Conservation (phyloP, 2,113 vertebrate genomes). For the Neomonachus schauinslandi region DNA sequence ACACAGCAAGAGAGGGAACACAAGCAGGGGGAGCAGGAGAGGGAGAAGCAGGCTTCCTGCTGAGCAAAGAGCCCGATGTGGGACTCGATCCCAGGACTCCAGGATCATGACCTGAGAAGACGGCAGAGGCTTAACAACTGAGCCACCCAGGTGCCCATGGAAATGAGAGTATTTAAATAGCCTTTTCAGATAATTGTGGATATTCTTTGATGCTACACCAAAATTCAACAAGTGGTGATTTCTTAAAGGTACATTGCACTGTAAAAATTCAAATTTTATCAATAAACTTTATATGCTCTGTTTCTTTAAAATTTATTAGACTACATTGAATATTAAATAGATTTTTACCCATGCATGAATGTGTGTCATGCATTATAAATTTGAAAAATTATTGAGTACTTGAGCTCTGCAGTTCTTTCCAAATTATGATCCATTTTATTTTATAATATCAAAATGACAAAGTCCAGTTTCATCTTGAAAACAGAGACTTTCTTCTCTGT, state of each 20-base stretch:
- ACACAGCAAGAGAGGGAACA: no score
- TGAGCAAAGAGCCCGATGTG: no score
- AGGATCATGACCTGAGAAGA: no score
- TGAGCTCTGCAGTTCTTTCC: not conserved
- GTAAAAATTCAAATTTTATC: not conserved
- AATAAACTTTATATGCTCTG: not conserved
- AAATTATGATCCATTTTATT: not conserved
- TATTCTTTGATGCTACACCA: not conserved
- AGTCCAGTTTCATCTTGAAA: not conserved
- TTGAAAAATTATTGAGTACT: not conserved
- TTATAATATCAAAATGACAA: not conserved
- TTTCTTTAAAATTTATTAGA: not conserved
- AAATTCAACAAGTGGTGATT: not conserved
- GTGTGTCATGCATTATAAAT: not conserved
- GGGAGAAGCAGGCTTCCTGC: no score
- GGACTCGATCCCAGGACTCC: no score
- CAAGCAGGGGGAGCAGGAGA: no score
- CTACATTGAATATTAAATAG: not conserved
- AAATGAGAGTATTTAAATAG: not conserved
- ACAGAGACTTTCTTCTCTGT: not conserved
- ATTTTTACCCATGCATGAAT: not conserved
- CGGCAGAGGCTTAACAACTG: no score
- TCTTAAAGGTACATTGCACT: not conserved
- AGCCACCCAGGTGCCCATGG: no score
- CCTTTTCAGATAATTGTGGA: not conserved